Evolutionary conservation across 1,140 invertebrate species (phyloP).

Genomic region (Uloborus diversus): DNA sequence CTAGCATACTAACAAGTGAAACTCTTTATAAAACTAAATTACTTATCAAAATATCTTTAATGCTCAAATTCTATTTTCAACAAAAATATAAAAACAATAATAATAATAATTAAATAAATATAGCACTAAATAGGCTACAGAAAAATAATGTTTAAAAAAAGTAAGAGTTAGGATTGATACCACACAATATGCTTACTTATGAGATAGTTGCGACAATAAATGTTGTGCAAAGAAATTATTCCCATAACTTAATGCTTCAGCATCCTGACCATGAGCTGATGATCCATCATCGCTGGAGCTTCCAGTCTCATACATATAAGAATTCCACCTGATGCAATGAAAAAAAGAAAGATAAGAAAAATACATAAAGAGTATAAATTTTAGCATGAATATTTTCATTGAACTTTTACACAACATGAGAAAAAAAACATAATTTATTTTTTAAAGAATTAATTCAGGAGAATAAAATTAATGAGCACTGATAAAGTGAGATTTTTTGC

Average conservation of each 20-base stretch:
- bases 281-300: constrained; percentile 54
- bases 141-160: neutral
- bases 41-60: too few relatives aligned
- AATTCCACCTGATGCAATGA: constrained; percentile 18
- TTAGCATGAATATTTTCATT: neutral
- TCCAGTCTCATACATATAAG: constrained; percentile 21
- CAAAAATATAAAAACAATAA: neutral
- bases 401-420: neutral
- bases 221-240: neutral
- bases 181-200: neutral
- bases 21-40: too few relatives aligned
- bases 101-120: neutral
- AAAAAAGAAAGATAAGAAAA: neutral
- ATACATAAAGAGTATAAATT: too few relatives aligned
- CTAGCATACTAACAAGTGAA: too few relatives aligned
- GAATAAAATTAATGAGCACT: too few relatives aligned
- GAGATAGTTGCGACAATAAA: neutral
- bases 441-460: too few relatives aligned
- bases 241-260: constrained; percentile 1
- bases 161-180: neutral
- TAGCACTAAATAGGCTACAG: neutral
- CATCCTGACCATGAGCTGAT: constrained; percentile 32
- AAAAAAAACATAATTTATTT: too few relatives aligned
- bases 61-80: neutral
- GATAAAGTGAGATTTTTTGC: too few relatives aligned